phyloP scores from a whole-genome alignment of 2,113 vertebrate genomes.

The Narcine bancroftii region DNA sequence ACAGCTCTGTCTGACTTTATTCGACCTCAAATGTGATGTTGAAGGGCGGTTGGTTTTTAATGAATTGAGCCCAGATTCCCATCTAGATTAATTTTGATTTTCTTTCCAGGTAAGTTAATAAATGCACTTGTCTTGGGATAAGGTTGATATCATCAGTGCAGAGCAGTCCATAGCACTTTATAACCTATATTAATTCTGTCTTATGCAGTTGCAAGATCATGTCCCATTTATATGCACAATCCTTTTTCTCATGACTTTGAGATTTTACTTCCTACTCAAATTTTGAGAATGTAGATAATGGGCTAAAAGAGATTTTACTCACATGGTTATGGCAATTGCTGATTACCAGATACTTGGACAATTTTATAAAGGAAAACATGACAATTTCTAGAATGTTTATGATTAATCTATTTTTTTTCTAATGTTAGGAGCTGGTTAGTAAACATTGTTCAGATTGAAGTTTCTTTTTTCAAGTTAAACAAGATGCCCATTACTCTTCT shows the following conservation, averaged over 20 bases:
- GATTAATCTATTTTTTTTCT: not conserved
- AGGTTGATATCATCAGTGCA: not conserved
- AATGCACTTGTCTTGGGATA: not conserved
- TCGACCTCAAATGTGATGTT: not conserved
- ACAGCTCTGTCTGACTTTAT: not conserved
- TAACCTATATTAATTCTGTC: not conserved
- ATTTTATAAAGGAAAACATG: not conserved
- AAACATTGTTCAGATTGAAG: not conserved
- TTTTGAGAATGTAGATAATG: not conserved
- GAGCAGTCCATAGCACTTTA: not conserved
- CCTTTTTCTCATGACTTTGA: not conserved
- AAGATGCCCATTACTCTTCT: not conserved
- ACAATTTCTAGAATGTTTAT: not conserved
- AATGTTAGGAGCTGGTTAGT: not conserved
- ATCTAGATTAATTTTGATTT: not conserved
- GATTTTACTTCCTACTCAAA: not conserved
- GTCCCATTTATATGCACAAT: not conserved
- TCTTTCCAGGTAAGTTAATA: not conserved
- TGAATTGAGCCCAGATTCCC: not conserved
- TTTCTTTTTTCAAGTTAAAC: not conserved
- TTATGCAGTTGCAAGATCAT: not conserved
- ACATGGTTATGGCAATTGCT: not conserved
- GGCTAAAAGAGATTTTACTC: not conserved
- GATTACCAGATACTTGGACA: not conserved
- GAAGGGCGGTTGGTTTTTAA: not conserved